Base-by-base conservation (phyloP, 2,113 vertebrate genomes). In the Anoplopoma fimbria region DNA sequence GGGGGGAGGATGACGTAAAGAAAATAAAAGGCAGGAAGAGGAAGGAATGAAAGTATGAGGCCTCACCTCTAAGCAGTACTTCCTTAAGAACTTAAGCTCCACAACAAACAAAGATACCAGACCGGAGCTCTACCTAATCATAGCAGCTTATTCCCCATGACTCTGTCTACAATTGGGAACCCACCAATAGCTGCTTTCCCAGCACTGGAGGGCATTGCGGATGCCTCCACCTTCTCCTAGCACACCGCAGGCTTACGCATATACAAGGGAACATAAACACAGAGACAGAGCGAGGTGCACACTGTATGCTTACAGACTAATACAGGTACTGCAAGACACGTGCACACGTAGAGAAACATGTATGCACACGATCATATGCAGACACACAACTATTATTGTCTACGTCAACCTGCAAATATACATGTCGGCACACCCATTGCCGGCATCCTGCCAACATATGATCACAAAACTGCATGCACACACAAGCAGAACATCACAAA, bases 91-190 rank as follows among this genome's bases (percentile, higher is more conserved):
- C 75, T 80, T 85, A 90, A 93, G 82, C 89, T 82, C 58, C 47
- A 79, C 57, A 91, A 87, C 75, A 91, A 91, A 92, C 77, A 93
- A 57, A 86, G 78, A 81, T 74, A 87, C 36, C 67, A 58, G 71
- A 76, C 67, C 27, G 17, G 31, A 63, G 89, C 77, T 83, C 69
- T 61, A 34, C 76, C 81, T 88, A 87, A 90, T 88, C 86, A 2
- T 51, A 68, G 81, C 23, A 71, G 90, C 84, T 90, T 88, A 89
- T 87, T 86, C 42, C 38, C 61, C 75, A 63, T 55, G 81, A 82
- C 72, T 91, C 40, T 27, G 67, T 81, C 65, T 78, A 84, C 63
- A 89, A 87, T 85, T 89, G 88, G 76, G 87, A 92, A 89, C 77
- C 63, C 73, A 85, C 79, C 74, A 78, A 87, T 79, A 77, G 51